Conservation (phyloP, 2,797 vertebrate species). For the Siniperca obscura region DNA sequence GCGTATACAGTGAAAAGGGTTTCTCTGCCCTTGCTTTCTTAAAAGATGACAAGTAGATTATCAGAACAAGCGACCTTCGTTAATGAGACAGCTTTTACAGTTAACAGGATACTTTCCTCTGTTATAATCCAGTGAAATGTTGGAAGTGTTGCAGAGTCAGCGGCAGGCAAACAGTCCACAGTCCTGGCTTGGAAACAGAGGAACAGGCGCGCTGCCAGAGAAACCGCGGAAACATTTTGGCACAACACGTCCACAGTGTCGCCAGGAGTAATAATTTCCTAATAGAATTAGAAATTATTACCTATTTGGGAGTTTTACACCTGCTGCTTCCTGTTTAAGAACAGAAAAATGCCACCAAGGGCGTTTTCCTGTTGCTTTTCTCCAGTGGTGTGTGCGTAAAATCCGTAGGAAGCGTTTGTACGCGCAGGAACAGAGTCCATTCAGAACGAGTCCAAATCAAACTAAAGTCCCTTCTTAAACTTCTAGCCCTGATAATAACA, state of each 20-base stretch:
- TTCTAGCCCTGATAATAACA: neutral
- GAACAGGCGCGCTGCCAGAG: slow-evolving; percentile 51
- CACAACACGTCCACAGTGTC: neutral
- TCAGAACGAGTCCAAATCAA: neutral
- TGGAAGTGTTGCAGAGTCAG: neutral
- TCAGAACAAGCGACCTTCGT: neutral
- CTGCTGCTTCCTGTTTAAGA: neutral
- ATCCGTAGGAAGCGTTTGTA: neutral
- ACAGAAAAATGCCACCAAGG: neutral
- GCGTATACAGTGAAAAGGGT: neutral
- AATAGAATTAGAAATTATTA: neutral
- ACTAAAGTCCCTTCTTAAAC: neutral
- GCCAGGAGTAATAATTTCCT: neutral
- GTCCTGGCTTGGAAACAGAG: slow-evolving; percentile 24
- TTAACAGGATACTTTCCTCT: neutral
- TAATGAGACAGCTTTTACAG: too few species aligned
- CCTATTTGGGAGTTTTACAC: slow-evolving; percentile 4
- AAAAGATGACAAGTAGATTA: neutral
- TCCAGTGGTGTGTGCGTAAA: slow-evolving; percentile 37
- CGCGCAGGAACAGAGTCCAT: neutral
- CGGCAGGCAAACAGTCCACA: slow-evolving; percentile 32
- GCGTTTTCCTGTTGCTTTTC: neutral
- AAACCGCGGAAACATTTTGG: slow-evolving; percentile 45
- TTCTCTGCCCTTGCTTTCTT: neutral
- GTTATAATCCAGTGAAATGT: slow-evolving; percentile 22